phyloP scores from a whole-genome alignment of 2,888 invertebrate genomes.

The Electrophaes corylata region DNA sequence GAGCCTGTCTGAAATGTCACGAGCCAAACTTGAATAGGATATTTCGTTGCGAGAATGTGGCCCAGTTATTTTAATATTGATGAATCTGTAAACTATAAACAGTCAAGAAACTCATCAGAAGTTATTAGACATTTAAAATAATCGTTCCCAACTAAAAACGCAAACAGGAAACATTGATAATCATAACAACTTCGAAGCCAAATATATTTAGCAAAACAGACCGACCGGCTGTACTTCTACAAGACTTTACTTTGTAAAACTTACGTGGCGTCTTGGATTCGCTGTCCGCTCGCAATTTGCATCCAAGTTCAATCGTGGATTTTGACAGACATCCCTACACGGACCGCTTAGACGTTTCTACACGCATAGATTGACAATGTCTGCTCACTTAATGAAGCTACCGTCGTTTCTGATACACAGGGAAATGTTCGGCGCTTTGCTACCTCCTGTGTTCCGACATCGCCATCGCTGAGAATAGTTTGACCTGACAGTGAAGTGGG shows the following conservation, averaged over 20 bases:
- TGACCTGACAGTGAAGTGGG: conserved; percentile 18
- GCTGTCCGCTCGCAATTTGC: conserved; percentile 51
- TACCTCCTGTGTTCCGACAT: conserved; percentile 27
- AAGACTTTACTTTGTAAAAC: not conserved
- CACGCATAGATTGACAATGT: conserved; percentile 70
- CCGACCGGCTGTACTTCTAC: conserved; percentile 21
- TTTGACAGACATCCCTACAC: conserved; percentile 66
- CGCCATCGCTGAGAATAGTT: conserved; percentile 19
- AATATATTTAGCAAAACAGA: conserved; percentile 14
- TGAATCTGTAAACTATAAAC: conserved; percentile 13
- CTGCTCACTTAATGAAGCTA: conserved; percentile 64
- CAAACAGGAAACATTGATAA: not conserved
- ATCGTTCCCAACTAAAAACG: not conserved
- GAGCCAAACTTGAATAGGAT: no score
- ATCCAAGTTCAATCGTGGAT: conserved; percentile 54
- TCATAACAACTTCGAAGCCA: not conserved
- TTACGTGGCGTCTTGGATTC: conserved; percentile 9
- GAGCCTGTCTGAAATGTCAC: no score
- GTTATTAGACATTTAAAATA: conserved; percentile 4
- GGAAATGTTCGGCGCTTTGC: conserved; percentile 38
- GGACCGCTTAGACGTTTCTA: conserved; percentile 52
- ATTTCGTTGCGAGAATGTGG: no score
- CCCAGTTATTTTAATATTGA: conserved; percentile 19
- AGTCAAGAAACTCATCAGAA: conserved; percentile 14
- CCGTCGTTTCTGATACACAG: conserved; percentile 46